Percentiles rank a stretch among this genome's conserved stretches.
These are phyloP conservation scores for Atopsyche davidsoni DNA, from an alignment of 1,140 invertebrate species.

Conservation along the genomic window DNA sequence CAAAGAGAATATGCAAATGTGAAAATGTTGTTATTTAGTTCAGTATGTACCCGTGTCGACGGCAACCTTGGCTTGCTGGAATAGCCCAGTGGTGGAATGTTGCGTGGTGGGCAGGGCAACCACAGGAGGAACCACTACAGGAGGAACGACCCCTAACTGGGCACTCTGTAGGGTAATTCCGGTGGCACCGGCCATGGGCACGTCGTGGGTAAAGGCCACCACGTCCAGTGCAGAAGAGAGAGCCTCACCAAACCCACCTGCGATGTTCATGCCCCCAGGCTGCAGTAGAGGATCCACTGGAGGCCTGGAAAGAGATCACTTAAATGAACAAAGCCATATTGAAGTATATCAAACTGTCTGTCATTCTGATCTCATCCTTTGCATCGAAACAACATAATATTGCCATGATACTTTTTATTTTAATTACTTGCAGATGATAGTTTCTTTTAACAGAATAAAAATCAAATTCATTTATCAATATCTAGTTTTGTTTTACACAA, in stretches of 20 bases:
- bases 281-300: constrained; percentile 34
- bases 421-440: too few species aligned
- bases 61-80: constrained; percentile 7
- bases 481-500: too few species aligned
- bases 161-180: constrained; percentile 26
- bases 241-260: constrained; percentile 55
- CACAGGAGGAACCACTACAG: background rate
- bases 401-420: too few species aligned
- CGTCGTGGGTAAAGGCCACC: constrained; percentile 69
- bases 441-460: background rate
- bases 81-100: background rate
- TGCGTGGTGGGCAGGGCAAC: background rate
- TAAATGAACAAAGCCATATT: too few species aligned
- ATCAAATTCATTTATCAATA: too few species aligned
- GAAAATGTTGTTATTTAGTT: background rate
- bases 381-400: too few species aligned
- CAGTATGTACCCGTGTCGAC: constrained; percentile 20
- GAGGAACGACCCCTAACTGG: background rate
- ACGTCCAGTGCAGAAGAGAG: constrained; percentile 73
- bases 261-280: constrained; percentile 37
- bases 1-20: background rate
- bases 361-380: too few species aligned
- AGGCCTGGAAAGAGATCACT: constrained; percentile 29
- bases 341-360: too few species aligned
- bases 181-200: constrained; percentile 41